phyloP scores from a whole-genome alignment of 2,797 vertebrate genomes.

The Gambelia wislizenii region DNA sequence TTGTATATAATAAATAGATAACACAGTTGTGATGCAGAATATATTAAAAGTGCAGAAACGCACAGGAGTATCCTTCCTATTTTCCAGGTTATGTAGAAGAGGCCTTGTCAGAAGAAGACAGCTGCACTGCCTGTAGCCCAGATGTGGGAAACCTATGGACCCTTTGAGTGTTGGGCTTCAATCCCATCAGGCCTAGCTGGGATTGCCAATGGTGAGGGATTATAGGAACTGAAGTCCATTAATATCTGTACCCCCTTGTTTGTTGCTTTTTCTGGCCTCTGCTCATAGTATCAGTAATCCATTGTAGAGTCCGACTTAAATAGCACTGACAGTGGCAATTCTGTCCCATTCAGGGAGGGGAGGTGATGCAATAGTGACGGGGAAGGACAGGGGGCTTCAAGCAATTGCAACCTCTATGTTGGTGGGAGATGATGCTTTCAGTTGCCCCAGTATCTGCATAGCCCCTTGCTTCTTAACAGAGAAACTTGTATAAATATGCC shows the following conservation, averaged over 20 bases:
- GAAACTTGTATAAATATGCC: neutral
- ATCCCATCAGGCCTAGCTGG: too few relatives aligned
- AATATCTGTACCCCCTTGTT: neutral
- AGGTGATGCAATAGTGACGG: neutral
- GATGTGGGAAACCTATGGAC: too few relatives aligned
- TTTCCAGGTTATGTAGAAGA: neutral
- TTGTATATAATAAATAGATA: neutral
- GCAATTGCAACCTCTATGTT: neutral
- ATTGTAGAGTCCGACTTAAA: neutral
- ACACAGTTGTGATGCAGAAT: neutral
- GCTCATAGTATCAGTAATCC: neutral
- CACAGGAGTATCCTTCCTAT: neutral
- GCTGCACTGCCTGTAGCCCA: neutral
- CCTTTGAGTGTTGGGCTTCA: too few relatives aligned
- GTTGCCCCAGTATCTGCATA: neutral
- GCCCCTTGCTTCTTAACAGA: neutral
- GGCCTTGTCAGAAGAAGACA: neutral
- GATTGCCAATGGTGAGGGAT: too few relatives aligned
- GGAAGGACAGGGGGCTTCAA: neutral
- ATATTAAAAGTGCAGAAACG: neutral
- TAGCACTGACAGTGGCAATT: neutral
- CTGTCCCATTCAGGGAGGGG: neutral
- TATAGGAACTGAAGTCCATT: too few relatives aligned
- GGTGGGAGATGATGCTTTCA: neutral
- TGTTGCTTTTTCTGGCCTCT: neutral